A percentile compares a stretch with the other conserved stretches of the same genome.
phyloP scores from a whole-genome alignment of 2,888 invertebrate species.

The Eupithecia tripunctaria region DNA sequence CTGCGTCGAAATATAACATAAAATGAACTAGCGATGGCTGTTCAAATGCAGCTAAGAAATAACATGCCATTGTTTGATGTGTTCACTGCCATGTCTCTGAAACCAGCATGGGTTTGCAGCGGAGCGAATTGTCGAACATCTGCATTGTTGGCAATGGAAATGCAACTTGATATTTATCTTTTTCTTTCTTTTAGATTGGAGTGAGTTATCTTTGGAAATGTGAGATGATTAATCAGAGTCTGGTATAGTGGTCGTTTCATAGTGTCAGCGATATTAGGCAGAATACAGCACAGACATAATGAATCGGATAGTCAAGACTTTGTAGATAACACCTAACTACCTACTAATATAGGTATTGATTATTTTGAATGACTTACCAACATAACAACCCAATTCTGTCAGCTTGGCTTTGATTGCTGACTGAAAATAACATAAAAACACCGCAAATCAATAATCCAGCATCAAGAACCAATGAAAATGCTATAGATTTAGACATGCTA shows the following conservation, averaged over 20 bases:
- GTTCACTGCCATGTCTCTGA: too few relatives aligned
- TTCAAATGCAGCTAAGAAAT: too few relatives aligned
- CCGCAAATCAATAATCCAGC: constrained; percentile 32
- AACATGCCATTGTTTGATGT: too few relatives aligned
- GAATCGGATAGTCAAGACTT: not conserved
- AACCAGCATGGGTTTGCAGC: too few relatives aligned
- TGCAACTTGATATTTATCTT: not conserved
- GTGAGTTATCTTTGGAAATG: not conserved
- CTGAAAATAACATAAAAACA: constrained; percentile 78
- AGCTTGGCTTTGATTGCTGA: constrained; percentile 98
- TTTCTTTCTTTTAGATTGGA: not conserved
- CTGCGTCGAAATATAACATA: too few relatives aligned
- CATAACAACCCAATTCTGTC: constrained; percentile 96
- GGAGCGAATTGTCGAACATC: too few relatives aligned
- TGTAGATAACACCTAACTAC: not conserved
- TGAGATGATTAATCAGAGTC: too few relatives aligned
- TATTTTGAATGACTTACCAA: constrained; percentile 86
- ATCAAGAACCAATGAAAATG: constrained; percentile 1
- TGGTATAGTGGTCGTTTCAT: not conserved
- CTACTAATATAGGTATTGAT: not conserved
- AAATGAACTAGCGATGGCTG: too few relatives aligned
- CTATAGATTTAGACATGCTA: constrained; percentile 9
- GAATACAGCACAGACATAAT: not conserved
- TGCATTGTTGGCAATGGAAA: not conserved
- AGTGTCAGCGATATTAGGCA: not conserved